phyloP scores from a whole-genome alignment of 1,140 invertebrate genomes.

The Brachionus manjavacas region DNA sequence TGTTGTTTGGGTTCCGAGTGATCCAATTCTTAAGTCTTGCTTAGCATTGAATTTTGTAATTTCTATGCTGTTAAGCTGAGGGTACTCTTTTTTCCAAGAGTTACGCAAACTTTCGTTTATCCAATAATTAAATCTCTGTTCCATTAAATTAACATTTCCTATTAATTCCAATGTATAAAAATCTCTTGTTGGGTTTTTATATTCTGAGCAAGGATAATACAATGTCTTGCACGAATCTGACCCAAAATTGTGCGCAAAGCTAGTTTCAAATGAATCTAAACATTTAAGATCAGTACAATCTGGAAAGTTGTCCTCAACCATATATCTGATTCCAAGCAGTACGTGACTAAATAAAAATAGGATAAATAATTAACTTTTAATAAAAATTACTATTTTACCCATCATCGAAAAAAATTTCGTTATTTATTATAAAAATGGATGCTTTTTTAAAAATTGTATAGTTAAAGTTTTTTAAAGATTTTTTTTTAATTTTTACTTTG shows the following conservation, averaged over 20 bases:
- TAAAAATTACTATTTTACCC: neutral
- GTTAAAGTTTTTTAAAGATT: neutral
- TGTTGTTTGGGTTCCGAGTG: slow-evolving; percentile 5
- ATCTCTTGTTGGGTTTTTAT: neutral
- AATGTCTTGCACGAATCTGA: neutral
- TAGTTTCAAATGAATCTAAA: neutral
- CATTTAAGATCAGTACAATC: slow-evolving; percentile 11
- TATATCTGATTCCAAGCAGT: slow-evolving; percentile 7
- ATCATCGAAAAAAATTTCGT: neutral
- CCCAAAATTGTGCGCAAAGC: neutral
- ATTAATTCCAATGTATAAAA: slow-evolving; percentile 23
- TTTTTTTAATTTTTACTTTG: neutral
- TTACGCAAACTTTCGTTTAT: neutral
- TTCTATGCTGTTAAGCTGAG: neutral
- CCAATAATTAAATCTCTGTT: neutral
- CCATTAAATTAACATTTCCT: neutral
- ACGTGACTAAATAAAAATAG: neutral
- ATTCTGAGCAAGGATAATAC: neutral
- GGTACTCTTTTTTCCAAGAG: slow-evolving; percentile 19
- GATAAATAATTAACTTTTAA: neutral
- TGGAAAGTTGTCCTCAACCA: neutral
- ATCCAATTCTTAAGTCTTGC: slow-evolving; percentile 8
- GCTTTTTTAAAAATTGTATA: neutral
- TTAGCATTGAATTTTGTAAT: neutral
- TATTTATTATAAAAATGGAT: neutral